Percentiles rank a stretch among this genome's conserved stretches.
These are phyloP conservation scores for Ferdinandea cuprea DNA, from an alignment of 2,888 invertebrate species.

Conservation along the genomic window DNA sequence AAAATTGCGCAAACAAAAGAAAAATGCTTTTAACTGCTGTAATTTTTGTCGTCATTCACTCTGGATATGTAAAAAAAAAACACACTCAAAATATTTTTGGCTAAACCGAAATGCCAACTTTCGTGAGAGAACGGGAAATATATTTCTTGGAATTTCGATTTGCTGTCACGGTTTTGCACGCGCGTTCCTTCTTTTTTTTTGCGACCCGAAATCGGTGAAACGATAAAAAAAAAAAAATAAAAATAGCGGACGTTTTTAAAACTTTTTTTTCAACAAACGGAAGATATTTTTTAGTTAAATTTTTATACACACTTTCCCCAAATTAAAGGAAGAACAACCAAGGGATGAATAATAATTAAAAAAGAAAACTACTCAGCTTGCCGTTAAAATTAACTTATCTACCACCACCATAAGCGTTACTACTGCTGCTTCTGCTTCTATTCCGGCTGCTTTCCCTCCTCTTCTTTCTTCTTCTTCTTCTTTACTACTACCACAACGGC, in stretches of 20 bases:
- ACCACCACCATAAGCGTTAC: constrained; percentile 63
- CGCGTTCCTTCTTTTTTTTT: constrained; percentile 31
- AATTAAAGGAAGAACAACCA: constrained; percentile 49
- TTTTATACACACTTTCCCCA: not conserved
- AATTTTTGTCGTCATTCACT: constrained; percentile 14
- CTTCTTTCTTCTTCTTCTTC: constrained; percentile 57
- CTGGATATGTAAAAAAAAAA: not conserved
- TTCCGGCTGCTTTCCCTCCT: constrained; percentile 42
- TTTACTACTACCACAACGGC: constrained; percentile 49
- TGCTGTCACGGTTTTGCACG: constrained; percentile 40
- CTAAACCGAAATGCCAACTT: not conserved
- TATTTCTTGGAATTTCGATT: constrained; percentile 20
- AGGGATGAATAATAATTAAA: constrained; percentile 60
- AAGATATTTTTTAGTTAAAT: constrained; percentile 8
- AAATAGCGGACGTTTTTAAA: constrained; percentile 4
- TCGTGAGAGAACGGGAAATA: not conserved
- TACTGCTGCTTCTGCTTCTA: constrained; percentile 48
- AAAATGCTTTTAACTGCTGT: not conserved
- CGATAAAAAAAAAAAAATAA: not conserved
- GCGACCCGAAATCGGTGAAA: constrained; percentile 10
- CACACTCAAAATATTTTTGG: constrained; percentile 37
- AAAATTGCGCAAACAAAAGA: constrained; percentile 6
- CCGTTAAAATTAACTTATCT: constrained; percentile 69
- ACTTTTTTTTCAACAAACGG: constrained; percentile 9
- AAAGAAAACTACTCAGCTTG: constrained; percentile 65